Evolutionary conservation across 2,888 invertebrate species (phyloP).

Genomic region (Philereme transversata): DNA sequence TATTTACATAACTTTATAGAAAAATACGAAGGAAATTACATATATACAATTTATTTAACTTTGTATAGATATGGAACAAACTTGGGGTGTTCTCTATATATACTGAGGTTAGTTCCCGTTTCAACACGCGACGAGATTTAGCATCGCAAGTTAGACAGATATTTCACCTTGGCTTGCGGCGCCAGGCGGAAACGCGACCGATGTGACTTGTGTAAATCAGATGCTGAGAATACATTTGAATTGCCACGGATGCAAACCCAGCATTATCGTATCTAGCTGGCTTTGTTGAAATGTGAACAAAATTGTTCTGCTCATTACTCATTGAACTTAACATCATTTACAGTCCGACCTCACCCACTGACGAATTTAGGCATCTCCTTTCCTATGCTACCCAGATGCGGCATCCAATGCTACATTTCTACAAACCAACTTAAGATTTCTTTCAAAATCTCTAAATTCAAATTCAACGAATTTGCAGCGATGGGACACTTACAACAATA

Average conservation of each 20-base stretch:
- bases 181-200: slow-evolving; percentile 24
- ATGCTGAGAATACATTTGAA: slow-evolving; percentile 13
- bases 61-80: slow-evolving; percentile 5
- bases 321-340: not conserved
- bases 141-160: slow-evolving; percentile 64
- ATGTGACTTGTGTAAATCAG: slow-evolving; percentile 24
- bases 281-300: not conserved
- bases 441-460: no score
- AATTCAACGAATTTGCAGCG: no score
- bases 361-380: no score
- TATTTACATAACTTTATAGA: no score
- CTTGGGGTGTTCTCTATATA: slow-evolving; percentile 5
- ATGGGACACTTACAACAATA: no score
- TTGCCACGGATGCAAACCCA: slow-evolving; percentile 7
- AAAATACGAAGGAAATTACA: not conserved
- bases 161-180: slow-evolving; percentile 66
- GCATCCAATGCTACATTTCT: no score
- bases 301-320: not conserved
- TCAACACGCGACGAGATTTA: slow-evolving; percentile 76
- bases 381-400: no score
- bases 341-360: no score
- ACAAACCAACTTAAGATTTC: no score
- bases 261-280: not conserved
- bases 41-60: not conserved
- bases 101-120: slow-evolving; percentile 13